Evolutionary conservation across 64 coral and sea anemone genomes (phyloP).

Genomic region (Anthopleura sola): DNA sequence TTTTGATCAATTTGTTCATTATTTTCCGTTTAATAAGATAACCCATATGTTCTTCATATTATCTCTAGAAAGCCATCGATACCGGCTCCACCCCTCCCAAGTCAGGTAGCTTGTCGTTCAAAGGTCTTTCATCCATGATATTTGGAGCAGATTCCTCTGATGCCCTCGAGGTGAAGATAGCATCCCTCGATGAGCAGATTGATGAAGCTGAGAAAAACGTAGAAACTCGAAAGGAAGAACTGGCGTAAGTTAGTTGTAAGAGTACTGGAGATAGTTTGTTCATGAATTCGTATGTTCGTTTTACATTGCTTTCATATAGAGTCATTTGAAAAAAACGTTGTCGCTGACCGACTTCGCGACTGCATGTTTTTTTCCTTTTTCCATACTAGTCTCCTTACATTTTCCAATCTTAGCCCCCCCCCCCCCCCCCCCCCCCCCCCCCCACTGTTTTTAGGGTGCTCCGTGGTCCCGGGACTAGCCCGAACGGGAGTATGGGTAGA

Average conservation of each 20-base stretch:
- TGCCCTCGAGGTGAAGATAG: conserved; percentile 55
- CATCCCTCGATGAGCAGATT: conserved; percentile 84
- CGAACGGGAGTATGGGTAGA: too few species aligned
- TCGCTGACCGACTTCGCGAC: too few species aligned
- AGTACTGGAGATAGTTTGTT: background rate
- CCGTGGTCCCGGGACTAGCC: too few species aligned
- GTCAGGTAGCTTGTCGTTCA: conserved; percentile 71
- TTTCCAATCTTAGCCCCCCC: too few species aligned
- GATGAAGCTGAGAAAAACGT: conserved; percentile 82
- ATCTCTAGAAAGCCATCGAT: conserved; percentile 59
- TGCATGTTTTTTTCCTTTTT: too few species aligned
- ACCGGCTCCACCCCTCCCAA: conserved; percentile 67
- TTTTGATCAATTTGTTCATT: too few species aligned
- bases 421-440: too few species aligned
- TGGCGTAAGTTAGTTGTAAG: conserved; percentile 57
- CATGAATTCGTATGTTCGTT: background rate
- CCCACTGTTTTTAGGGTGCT: too few species aligned
- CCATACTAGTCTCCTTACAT: too few species aligned
- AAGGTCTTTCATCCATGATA: conserved; percentile 90
- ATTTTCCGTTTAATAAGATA: background rate
- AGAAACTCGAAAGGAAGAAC: conserved; percentile 77
- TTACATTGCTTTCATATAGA: too few species aligned
- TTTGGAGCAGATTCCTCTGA: conserved; percentile 92
- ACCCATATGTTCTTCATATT: too few species aligned
- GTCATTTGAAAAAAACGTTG: too few species aligned